Evolutionary conservation across 2,888 invertebrate species (phyloP), one percentile per base, ranked within the genome.

Genomic region (Coenonympha glycerion): DNA sequence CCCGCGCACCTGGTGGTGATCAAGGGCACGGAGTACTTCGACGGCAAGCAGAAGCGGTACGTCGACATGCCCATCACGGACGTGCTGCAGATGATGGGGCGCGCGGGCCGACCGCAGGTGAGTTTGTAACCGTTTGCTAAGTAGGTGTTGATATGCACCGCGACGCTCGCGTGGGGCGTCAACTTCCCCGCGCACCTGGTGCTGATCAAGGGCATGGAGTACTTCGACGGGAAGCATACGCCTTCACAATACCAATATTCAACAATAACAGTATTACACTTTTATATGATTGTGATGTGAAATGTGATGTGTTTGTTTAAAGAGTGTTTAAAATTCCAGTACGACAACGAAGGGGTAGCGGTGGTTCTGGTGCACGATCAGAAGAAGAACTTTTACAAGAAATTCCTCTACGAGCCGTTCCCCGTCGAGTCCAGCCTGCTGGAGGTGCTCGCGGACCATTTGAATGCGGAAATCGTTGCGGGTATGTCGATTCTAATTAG

Each of bases 41-140:
- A 99, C 77, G 98, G 98, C 1, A 98, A 99, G 76, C 92, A 92
- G 21, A 95, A 96, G 73, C 91, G 98, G 62, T 99, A 99, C 79
- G 96, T 99, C 6, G 99, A 99, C 72, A 99, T 99, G 94, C 99
- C 99, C 0, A 98, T 99, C 42, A 99, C 99, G 0, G 99, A 99
- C 83, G 98, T 99, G 0, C 87, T 99, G 50, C 99, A 99, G 84
- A 99, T 99, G 99, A 99, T 99, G 94, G 99, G 99, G 1, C 90
- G 99, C 49, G 99, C 99, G 50, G 99, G 99, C 0, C 89, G 99
- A 47, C 99, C 99, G 0, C 88, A 88, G 77, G 88, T 87, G 56
- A 53, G 44, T 34, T 13, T n/a, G n/a, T n/a, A n/a, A n/a, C 2
- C 13, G 6, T 6, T 6, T 13, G 2, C 13, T 2, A 30, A 30